Base-by-base conservation (phyloP, 2,888 invertebrate species). In the Melanargia galathea region DNA sequence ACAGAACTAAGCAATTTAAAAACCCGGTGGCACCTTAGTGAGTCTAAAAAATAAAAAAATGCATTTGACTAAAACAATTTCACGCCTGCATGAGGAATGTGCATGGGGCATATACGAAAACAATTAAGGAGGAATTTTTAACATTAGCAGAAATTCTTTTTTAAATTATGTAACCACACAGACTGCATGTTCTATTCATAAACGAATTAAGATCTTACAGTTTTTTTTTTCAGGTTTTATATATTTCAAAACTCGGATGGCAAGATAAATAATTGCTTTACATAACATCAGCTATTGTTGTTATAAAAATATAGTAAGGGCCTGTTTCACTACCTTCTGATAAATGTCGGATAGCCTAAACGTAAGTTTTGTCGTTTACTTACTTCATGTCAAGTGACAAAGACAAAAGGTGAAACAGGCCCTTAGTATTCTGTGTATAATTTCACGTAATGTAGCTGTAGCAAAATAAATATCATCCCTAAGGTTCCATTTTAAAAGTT, bases 41-140 rank as follows among this genome's bases (percentile, higher is more conserved):
- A 38, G 16, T 51, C 20, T 40, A 18, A 38, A 43, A 51, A 59
- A 59, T 59, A 63, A 54, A 63, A n/a, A 63, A 59, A 62, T 33
- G 35, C 62, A 52, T 63, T 63, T 57, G 30, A 24, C 54, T 26
- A 43, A 46, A 58, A 20, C 46, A 58, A 58, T 63, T 49, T 63
- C 63, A 54, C 63, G 63, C 58, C 58, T 63, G 20, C 63, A 54
- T 46, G 54, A 63, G 58, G 40, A 62, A 62, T 62, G 58, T 63
- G 54, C 63, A 59, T 40, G 51, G 57, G 24, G 58, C 62, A 57
- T 58, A 63, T 58, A 45, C 55, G 56, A 63, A 66, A 63, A 66
- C 64, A 69, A 69, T 69, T 67, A 69, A 66, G 67, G 61, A 64
- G 64, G 69, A 67, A 68, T 70, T 66, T 66, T 65, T 61, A 59